Percentiles rank a stretch among this genome's conserved stretches.
phyloP scores from a whole-genome alignment of 2,113 vertebrate species.

The Gambusia holbrooki region DNA sequence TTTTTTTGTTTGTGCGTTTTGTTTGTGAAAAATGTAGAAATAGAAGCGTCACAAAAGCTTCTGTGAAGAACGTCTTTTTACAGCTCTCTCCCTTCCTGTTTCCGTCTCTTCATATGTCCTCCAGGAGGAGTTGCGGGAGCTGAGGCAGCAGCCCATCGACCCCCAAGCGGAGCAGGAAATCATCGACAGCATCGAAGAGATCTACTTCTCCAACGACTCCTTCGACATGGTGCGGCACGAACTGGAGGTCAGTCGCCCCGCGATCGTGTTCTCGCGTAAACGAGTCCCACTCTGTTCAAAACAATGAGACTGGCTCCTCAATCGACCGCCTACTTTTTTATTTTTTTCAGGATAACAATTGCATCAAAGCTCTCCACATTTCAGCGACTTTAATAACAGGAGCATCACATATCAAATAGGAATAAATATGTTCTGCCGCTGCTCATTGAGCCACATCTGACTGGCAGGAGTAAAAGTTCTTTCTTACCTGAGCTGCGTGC shows the following conservation, averaged over 20 bases:
- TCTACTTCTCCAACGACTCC: conserved; percentile 95
- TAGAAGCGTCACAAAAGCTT: not conserved
- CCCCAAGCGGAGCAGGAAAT: conserved; percentile 96
- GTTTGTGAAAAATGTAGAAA: not conserved
- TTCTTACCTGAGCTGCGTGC: conserved; percentile 56
- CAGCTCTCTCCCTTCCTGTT: conserved; percentile 1
- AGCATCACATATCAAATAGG: conserved; percentile 36
- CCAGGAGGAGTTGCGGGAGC: conserved; percentile 92
- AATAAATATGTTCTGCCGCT: conserved; percentile 21
- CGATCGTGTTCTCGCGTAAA: conserved; percentile 11
- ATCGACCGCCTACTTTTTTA: conserved; percentile 9
- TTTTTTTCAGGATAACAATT: conserved; percentile 3
- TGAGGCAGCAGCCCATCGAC: conserved; percentile 90
- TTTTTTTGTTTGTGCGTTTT: not conserved
- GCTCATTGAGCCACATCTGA: conserved; percentile 33
- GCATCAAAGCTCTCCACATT: conserved; percentile 26
- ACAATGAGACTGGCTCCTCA: not conserved
- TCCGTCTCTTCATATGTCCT: not conserved
- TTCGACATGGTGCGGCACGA: conserved; percentile 97
- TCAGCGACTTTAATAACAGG: conserved; percentile 33
- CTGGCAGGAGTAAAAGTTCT: conserved; percentile 45
- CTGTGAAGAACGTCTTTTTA: not conserved
- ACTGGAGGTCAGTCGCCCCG: conserved; percentile 87
- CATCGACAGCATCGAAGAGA: conserved; percentile 95
- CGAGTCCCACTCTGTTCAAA: conserved; percentile 33